Evolutionary conservation across 2,888 invertebrate species (phyloP).

Genomic region (Netelia fuscicornis): DNA sequence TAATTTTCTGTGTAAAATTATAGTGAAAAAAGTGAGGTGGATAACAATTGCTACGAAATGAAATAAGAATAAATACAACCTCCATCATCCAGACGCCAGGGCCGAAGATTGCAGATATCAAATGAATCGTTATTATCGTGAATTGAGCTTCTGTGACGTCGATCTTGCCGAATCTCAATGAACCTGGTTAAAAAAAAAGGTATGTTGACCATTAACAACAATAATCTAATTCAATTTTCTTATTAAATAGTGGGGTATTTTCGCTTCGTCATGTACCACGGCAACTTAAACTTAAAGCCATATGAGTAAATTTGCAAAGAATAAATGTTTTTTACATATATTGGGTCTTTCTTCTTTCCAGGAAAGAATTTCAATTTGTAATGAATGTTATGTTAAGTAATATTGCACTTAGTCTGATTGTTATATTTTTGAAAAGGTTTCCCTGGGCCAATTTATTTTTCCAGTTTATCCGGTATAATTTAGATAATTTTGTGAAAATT

Average conservation of each 20-base stretch:
- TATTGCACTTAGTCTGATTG: no score
- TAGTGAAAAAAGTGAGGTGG: neutral
- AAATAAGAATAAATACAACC: slow-evolving; percentile 85
- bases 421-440: no score
- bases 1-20: neutral
- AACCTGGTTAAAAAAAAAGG: slow-evolving; percentile 85
- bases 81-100: slow-evolving; percentile 93
- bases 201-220: neutral
- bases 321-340: neutral
- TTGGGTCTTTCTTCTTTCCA: no score
- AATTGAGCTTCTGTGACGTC: slow-evolving; percentile 99
- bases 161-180: slow-evolving; percentile 94
- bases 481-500: no score
- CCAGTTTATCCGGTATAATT: no score
- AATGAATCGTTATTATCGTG: slow-evolving; percentile 94
- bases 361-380: no score
- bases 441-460: no score
- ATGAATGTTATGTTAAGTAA: no score
- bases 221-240: no score
- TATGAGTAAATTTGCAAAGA: neutral
- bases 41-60: neutral
- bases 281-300: no score
- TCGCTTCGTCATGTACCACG: no score
- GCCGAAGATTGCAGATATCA: slow-evolving; percentile 95
- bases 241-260: no score